Evolutionary conservation across 2,113 vertebrate genomes (phyloP), one percentile per base, ranked within the genome.

Genomic region (Saccopteryx bilineata): DNA sequence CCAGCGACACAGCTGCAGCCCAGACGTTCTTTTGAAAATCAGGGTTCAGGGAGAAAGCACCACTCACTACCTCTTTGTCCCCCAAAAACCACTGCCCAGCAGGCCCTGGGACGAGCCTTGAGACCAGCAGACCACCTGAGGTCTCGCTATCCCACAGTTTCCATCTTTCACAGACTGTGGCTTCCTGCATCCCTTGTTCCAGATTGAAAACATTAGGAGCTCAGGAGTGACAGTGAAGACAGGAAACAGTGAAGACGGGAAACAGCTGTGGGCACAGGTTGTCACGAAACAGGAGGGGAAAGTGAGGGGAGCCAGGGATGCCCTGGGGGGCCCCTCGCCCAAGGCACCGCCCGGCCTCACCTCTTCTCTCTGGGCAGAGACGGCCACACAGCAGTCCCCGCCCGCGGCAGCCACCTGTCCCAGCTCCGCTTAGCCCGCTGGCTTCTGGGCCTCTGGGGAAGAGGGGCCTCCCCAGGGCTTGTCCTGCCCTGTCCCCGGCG

Each of bases 1-100:
- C 93, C 48, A 39, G 50, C 50, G 63, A 65, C 4, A 96, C 31
- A 58, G 75, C 78, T 93, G 66, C 69, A 69, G 74, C n/a, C 78
- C 95, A 96, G 65, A 81, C 96, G 83, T 88, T 98, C 87, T 97
- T 95, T 56, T 90, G 96, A 95, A 96, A 28, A 75, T 75, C 58
- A 75, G 80, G 91, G 89, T 91, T 65, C 8, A 97, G 48, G 88
- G 28, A n/a, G 69, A 68, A 46, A 10, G 14, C 15, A 58, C n/a
- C n/a, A n/a, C 68, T 94, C 93, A 74, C 54, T 28, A 28, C 50
- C 88, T 91, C 82, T 69, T 87, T 94, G 80, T 85, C n/a, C n/a
- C 26, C 0, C 60, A 48, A 31, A 31, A 81, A 26, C 94, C 93
- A 82, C 92, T 82, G 76, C 83, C 97, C 91, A 21, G 0, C 2